Evolutionary conservation across 1,140 invertebrate genomes (phyloP), one percentile per base, ranked within the genome.

Genomic region (Drosophila albomicans): DNA sequence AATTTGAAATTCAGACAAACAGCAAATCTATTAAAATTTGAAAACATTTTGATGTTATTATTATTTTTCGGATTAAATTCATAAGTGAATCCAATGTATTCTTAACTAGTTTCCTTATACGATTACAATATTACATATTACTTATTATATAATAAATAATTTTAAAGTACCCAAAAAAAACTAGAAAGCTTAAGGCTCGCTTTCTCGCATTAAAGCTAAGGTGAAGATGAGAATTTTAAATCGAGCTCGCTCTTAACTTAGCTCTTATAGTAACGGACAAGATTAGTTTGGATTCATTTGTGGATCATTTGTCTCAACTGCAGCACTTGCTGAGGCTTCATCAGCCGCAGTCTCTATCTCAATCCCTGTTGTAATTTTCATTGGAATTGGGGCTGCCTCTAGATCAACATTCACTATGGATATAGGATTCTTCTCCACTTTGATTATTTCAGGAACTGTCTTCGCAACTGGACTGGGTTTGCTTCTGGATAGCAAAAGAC

Each of bases 401-500:
- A 52, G 7, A 4, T 65, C 48, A 3, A 7, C 0, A 1, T 10
- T 11, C 10, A n/a, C 28, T 0, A 38, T 13, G 7, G 20, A n/a
- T 28, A 10, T 0, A 0, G 38, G 20, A 38, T 16, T 56, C 20
- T 65, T 43, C 2, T n/a, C 41, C 41, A 43, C 38, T 13, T 20
- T 15, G 3, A 25, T 13, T 28, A 56, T 28, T 15, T 73, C 48
- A 3, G 13, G 11, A 10, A n/a, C 20, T 25, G 15, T 1, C 13
- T 57, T 41, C 2, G 13, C 35, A 20, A 8, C 43, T 0, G 45
- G 16, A 8, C n/a, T 38, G 1, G 28, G 3, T 10, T 64, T 79
- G 1, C 43, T 43, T 8, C 28, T 68, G 30, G 67, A 62, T 0
- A 85, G 43, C 0, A 75, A 10, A 1, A 82, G 20, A 5, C 48